Percentiles rank a stretch among this genome's conserved stretches.
Evolutionary conservation across 2,797 vertebrate genomes (phyloP).

Genomic region (Melopsittacus undulatus): DNA sequence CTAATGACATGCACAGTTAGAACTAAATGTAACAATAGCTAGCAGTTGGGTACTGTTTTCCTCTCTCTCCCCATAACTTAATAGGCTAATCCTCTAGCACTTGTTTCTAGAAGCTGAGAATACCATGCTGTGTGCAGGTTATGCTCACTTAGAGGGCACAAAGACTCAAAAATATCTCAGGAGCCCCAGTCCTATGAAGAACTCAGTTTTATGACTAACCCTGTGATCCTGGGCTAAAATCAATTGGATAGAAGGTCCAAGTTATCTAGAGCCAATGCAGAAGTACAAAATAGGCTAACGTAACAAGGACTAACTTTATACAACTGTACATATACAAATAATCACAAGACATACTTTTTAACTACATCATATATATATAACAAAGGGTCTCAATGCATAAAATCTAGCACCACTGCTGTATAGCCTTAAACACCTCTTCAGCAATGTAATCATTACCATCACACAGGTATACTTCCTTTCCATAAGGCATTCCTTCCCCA

Average conservation of each 20-base stretch:
- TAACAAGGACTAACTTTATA: background rate
- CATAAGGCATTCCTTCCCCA: background rate
- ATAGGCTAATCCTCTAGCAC: background rate
- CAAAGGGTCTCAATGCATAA: background rate
- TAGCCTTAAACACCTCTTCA: background rate
- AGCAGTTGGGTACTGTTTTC: background rate
- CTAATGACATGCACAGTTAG: background rate
- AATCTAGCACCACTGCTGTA: background rate
- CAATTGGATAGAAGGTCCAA: background rate
- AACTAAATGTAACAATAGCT: background rate
- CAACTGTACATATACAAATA: background rate
- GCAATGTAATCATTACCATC: too few species aligned
- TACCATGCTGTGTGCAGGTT: accelerated
- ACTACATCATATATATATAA: accelerated
- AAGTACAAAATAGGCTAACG: background rate
- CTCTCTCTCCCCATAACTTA: background rate
- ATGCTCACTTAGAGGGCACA: background rate
- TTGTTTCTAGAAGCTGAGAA: background rate
- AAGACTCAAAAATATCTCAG: background rate
- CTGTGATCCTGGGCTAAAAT: background rate
- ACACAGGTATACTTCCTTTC: background rate
- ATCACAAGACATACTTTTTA: background rate
- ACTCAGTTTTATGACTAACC: background rate
- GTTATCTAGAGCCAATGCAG: background rate
- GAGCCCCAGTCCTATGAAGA: background rate